Conservation (phyloP, 64 coral and sea anemone genomes). For the Platygyra sinensis region DNA sequence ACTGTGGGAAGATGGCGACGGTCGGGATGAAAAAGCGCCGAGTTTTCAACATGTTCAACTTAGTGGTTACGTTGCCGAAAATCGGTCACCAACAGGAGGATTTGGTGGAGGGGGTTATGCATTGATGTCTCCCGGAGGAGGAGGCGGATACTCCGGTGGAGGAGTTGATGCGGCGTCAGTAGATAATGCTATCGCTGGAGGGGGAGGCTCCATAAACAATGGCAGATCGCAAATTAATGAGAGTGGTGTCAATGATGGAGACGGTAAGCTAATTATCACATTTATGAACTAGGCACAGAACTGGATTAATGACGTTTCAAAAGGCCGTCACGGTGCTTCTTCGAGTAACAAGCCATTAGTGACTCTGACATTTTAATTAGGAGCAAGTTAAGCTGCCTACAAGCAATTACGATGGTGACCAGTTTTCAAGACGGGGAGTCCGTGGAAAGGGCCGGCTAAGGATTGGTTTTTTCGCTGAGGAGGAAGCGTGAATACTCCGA, state of each 20-base stretch:
- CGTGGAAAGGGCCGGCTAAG: too few relatives aligned
- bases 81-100: not conserved
- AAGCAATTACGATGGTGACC: too few relatives aligned
- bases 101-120: conserved; percentile 53
- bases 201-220: conserved; percentile 63
- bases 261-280: conserved; percentile 47
- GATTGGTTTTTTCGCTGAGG: too few relatives aligned
- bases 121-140: conserved; percentile 44
- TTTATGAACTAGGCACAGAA: not conserved
- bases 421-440: too few relatives aligned
- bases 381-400: too few relatives aligned
- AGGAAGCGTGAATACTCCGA: too few relatives aligned
- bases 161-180: not conserved
- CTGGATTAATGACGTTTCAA: not conserved
- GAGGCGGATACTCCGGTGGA: conserved; percentile 64
- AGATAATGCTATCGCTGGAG: conserved; percentile 1
- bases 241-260: conserved; percentile 51
- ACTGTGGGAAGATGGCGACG: conserved; percentile 31
- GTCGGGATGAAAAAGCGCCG: not conserved
- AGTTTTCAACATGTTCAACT: conserved; percentile 69
- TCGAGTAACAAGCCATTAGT: not conserved
- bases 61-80: conserved; percentile 27
- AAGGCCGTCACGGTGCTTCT: too few relatives aligned
- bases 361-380: too few relatives aligned
- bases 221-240: conserved; percentile 35